phyloP scores from a whole-genome alignment of 2,888 invertebrate species.

The Eledona agricola region DNA sequence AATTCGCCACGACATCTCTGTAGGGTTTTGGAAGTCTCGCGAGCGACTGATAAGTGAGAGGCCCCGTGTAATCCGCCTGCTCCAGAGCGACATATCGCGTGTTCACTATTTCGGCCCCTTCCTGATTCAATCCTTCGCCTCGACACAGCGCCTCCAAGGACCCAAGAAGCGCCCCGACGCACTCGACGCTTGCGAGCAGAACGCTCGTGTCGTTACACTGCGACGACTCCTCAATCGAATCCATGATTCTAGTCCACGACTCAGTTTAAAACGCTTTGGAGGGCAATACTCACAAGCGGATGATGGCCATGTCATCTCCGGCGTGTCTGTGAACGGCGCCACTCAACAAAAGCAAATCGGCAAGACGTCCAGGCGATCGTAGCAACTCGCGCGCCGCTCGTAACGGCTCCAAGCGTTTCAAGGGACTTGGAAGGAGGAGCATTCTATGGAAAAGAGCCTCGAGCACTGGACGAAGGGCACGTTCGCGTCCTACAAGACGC shows the following conservation, averaged over 20 bases:
- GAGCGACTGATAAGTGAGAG: slow-evolving; percentile 85
- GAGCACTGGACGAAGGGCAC: slow-evolving; percentile 87
- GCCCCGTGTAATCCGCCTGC: slow-evolving; percentile 84
- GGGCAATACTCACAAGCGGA: slow-evolving; percentile 74
- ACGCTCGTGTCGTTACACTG: slow-evolving; percentile 79
- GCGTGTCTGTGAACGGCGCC: slow-evolving; percentile 70
- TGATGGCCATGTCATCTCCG: slow-evolving; percentile 82
- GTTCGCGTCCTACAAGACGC: slow-evolving; percentile 85
- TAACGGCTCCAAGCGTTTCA: slow-evolving; percentile 85
- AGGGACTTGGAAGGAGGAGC: slow-evolving; percentile 86
- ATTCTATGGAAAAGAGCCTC: slow-evolving; percentile 94
- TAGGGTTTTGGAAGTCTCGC: slow-evolving; percentile 85
- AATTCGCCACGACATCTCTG: slow-evolving; percentile 73
- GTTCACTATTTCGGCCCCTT: slow-evolving; percentile 71
- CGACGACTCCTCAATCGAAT: slow-evolving; percentile 93
- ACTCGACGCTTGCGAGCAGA: slow-evolving; percentile 82
- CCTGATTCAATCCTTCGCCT: slow-evolving; percentile 75
- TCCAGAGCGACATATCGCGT: slow-evolving; percentile 72
- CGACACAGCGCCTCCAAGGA: slow-evolving; percentile 83
- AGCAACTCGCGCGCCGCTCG: slow-evolving; percentile 84
- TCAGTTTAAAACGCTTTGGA: slow-evolving; percentile 4
- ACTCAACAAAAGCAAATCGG: slow-evolving; percentile 73
- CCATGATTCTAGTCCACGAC: slow-evolving; percentile 75
- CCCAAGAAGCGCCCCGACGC: slow-evolving; percentile 82
- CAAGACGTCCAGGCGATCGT: slow-evolving; percentile 79